Base-by-base conservation (phyloP, 2,113 vertebrate genomes). In the Cavia aperea region DNA sequence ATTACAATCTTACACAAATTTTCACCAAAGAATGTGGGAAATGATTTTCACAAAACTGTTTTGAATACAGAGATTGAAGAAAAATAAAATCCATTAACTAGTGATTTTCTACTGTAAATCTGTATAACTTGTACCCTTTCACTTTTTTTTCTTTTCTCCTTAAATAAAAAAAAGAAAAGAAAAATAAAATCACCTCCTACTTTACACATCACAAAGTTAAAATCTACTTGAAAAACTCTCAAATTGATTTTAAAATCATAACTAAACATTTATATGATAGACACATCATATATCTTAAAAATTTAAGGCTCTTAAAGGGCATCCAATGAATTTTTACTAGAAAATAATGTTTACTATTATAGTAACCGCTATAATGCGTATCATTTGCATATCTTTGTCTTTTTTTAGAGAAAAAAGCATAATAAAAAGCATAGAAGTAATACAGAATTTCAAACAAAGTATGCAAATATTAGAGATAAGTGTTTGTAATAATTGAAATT, bases 401-500 rank as follows among this genome's bases (percentile, higher is more conserved):
- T 54, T 54, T 54, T 54, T 54, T 54, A 54, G 51, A 54, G 51
- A 54, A 54, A 54, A 54, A 54, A 54, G 51, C 51, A 54, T 54
- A 54, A 54, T 12, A 54, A 54, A 54, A 54, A 54, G 8, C 10
- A 12, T 54, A 54, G 51, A 54, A 54, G 51, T 54, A 54, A 54
- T 54, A 54, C 10, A 54, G 51, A 54, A 54, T 54, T 54, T 54
- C 51, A 54, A 54, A 54, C 51, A 54, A 54, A 54, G 51, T 87
- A 68, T 81, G 60, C 66, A 90, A 95, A 78, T 82, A 16, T 93
- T 89, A 89, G 36, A 90, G 58, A 72, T 84, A 18, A 89, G 54
- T 86, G 88, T 81, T 63, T 39, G 65, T 73, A 70, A 68, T 60
- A 78, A 92, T 36, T 89, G 60, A 93, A 92, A 94, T 87, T 72